Percentiles rank a stretch among this genome's conserved stretches.
Conservation (phyloP, 2,888 invertebrate species). For the Petrophora chlorosata region DNA sequence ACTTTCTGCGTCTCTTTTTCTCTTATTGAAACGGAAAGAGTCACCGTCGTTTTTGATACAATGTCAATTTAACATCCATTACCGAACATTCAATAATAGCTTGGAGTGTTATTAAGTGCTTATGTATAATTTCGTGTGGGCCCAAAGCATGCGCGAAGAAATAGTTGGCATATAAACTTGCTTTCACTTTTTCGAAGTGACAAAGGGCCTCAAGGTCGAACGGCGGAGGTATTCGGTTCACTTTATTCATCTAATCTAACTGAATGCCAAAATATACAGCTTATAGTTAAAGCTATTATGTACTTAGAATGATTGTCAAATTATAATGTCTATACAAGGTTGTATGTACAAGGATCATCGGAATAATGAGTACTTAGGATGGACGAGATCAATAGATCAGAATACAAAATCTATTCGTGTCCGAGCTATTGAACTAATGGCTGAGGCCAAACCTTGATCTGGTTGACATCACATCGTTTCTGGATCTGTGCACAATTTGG, state of each 20-base stretch:
- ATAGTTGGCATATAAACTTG: conserved; percentile 43
- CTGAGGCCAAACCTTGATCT: conserved; percentile 72
- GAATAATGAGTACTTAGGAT: conserved; percentile 9
- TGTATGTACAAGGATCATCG: conserved; percentile 9
- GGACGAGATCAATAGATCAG: conserved; percentile 30
- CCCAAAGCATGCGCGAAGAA: conserved; percentile 55
- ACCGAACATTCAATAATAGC: conserved; percentile 46
- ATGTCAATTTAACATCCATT: conserved; percentile 50
- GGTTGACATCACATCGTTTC: conserved; percentile 61
- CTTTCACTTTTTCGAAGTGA: conserved; percentile 73
- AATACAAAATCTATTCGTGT: conserved; percentile 43
- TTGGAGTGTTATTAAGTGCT: conserved; percentile 34
- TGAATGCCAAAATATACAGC: conserved; percentile 26
- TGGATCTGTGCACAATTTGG: conserved; percentile 50
- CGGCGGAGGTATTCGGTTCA: conserved; percentile 45
- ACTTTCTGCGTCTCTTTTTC: conserved; percentile 21
- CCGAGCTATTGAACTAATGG: conserved; percentile 63
- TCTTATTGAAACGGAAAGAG: conserved; percentile 15
- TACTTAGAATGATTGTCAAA: conserved; percentile 3
- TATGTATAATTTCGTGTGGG: conserved; percentile 45
- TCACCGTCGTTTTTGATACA: conserved; percentile 30
- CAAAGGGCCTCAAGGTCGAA: conserved; percentile 70
- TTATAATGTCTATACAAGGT: conserved; percentile 8
- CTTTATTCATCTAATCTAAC: conserved; percentile 31
- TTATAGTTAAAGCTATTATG: conserved; percentile 12